A percentile compares a stretch with the other conserved stretches of the same genome.
Evolutionary conservation across 2,797 vertebrate species (phyloP).

Genomic region (Rhinichthys osculus): DNA sequence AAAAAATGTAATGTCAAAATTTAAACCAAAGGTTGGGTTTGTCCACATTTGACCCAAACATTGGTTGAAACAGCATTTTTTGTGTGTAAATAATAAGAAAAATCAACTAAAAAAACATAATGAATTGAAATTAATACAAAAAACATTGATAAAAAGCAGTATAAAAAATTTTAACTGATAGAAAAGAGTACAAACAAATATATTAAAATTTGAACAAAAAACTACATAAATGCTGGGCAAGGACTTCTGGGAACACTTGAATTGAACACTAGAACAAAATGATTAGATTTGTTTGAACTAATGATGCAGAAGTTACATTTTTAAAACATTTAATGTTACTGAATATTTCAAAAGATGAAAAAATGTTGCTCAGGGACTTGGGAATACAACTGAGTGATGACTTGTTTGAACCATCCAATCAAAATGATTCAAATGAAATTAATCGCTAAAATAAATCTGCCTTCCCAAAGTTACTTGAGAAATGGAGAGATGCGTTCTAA

Average conservation of each 20-base stretch:
- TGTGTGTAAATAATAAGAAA: not conserved
- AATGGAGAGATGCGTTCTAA: not conserved
- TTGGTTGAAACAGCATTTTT: too few relatives aligned
- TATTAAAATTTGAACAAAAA: not conserved
- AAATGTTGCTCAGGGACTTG: not conserved
- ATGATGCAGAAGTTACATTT: not conserved
- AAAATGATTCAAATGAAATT: not conserved
- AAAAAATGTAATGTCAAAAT: too few relatives aligned
- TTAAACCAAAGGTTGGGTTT: too few relatives aligned
- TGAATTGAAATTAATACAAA: not conserved
- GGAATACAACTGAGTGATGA: not conserved
- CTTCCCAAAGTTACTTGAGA: not conserved
- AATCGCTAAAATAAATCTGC: not conserved
- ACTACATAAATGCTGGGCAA: not conserved
- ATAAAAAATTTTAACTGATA: not conserved
- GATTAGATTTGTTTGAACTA: not conserved
- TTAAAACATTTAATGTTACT: not conserved
- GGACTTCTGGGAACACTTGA: not conserved
- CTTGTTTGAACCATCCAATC: not conserved
- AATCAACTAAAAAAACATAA: not conserved
- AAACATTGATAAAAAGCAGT: not conserved
- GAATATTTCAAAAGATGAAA: not conserved
- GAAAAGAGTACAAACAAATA: not conserved
- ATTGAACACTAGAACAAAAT: too few relatives aligned
- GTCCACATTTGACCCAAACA: too few relatives aligned